phyloP scores from a whole-genome alignment of 2,797 vertebrate species.

The Anguilla obscura region DNA sequence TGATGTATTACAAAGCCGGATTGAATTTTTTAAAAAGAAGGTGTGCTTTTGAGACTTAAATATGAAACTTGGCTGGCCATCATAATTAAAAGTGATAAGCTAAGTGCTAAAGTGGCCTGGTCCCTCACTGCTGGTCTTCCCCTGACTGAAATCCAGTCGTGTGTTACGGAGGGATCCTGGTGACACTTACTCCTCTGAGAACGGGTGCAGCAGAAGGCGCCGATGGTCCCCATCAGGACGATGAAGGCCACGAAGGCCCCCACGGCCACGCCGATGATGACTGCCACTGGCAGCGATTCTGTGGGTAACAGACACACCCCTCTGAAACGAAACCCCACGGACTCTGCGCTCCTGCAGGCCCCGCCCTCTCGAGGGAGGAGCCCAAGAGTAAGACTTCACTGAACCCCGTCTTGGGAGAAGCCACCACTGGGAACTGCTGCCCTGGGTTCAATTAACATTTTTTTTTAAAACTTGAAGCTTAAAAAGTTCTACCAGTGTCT shows the following conservation, averaged over 20 bases:
- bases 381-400: not conserved
- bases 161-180: not conserved
- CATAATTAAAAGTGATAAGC: not conserved
- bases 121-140: constrained; percentile 45
- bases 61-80: not conserved
- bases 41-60: not conserved
- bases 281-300: constrained; percentile 95
- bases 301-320: constrained; percentile 58
- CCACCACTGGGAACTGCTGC: not conserved
- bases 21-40: not conserved
- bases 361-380: not conserved
- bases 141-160: constrained; percentile 40
- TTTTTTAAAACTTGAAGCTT: constrained; percentile 1
- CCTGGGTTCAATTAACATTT: not conserved
- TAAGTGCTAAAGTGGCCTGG: constrained; percentile 40
- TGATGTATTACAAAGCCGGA: not conserved
- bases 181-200: constrained; percentile 92
- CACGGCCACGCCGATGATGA: constrained; percentile 97
- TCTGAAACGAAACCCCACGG: constrained; percentile 45
- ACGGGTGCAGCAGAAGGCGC: constrained; percentile 96
- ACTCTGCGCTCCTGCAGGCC: constrained; percentile 28
- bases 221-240: constrained; percentile 94
- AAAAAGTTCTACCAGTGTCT: not conserved
- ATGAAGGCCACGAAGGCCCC: constrained; percentile 95
- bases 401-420: not conserved